Evolutionary conservation across 2,797 vertebrate species (phyloP), one percentile per base, ranked within the genome.

Genomic region (Nannoperca obscura): DNA sequence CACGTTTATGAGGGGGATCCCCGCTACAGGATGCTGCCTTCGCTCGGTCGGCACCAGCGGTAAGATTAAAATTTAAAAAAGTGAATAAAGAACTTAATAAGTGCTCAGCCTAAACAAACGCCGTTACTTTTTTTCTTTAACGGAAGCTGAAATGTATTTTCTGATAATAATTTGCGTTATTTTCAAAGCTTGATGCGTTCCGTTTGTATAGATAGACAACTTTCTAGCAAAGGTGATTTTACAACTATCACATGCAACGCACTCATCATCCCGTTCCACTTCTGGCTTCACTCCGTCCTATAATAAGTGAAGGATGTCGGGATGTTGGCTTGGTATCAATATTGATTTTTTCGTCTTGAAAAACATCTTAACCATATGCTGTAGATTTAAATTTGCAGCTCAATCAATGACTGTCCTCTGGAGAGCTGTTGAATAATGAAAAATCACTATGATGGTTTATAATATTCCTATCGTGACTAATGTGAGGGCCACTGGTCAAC

Each of bases 401-500:
- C 22, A n/a, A 74, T 86, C 64, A 47, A 50, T 62, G 30, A 0
- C 13, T 61, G 27, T 24, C 46, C 71, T 62, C 73, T 0, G 14
- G 71, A 64, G 74, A 60, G 54, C 70, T 22, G 7, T 71, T 65
- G 38, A 61, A 0, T 72, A 15, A 53, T 22, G 70, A 44, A 49
- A 74, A 7, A 66, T 34, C 54, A 19, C 30, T 49, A 0, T 49
- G 5, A 54, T 5, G 53, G 38, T 52, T 3, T 2, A 1, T 30
- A 34, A 57, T 75, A 59, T 78, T 68, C 57, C 73, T 67, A 14
- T 10, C 14, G 63, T 63, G 71, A 78, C 61, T 50, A 7, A 27
- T 44, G 3, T 47, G 58, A n/a, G 42, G 46, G 63, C 46, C 7
- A 24, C 15, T 36, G 32, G 46, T 42, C 63, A 7, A 20, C 0